These are phyloP conservation scores for Galerucella pusilla DNA, from an alignment of 2,888 invertebrate genomes.

Conservation along the genomic window DNA sequence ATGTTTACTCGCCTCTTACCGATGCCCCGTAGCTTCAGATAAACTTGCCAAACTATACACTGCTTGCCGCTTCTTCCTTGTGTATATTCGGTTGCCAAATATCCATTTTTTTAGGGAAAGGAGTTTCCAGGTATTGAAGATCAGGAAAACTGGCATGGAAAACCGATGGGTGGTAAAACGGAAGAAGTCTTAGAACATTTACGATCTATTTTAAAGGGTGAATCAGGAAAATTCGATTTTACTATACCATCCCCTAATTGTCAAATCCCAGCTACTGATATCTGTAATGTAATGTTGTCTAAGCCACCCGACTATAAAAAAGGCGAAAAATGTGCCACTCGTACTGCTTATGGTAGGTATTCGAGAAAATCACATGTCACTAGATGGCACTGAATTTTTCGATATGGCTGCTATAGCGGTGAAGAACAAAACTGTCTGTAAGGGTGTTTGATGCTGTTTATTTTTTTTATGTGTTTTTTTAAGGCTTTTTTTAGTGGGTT, in stretches of 20 bases:
- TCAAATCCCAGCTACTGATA: constrained; percentile 77
- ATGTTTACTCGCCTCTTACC: too few species aligned
- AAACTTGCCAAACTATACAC: too few species aligned
- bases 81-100: too few species aligned
- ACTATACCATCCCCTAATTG: constrained; percentile 70
- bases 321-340: constrained; percentile 84
- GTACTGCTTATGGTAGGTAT: constrained; percentile 88
- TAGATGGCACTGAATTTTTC: too few species aligned
- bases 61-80: too few species aligned
- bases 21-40: too few species aligned
- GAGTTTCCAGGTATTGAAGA: constrained; percentile 91
- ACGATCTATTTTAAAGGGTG: constrained; percentile 74
- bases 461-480: too few species aligned
- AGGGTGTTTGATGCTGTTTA: too few species aligned
- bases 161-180: constrained; percentile 87
- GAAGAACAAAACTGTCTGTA: too few species aligned
- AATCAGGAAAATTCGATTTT: constrained; percentile 70
- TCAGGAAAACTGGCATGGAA: constrained; percentile 96
- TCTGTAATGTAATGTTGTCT: constrained; percentile 76
- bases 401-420: too few species aligned
- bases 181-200: constrained; percentile 76
- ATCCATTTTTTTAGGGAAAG: constrained; percentile 73
- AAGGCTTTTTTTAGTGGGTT: too few species aligned
- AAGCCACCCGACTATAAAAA: constrained; percentile 84
- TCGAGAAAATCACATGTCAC: too few species aligned